These are phyloP conservation scores for Saturnia japonica DNA, from an alignment of 2,888 invertebrate genomes.

Conservation along the genomic window DNA sequence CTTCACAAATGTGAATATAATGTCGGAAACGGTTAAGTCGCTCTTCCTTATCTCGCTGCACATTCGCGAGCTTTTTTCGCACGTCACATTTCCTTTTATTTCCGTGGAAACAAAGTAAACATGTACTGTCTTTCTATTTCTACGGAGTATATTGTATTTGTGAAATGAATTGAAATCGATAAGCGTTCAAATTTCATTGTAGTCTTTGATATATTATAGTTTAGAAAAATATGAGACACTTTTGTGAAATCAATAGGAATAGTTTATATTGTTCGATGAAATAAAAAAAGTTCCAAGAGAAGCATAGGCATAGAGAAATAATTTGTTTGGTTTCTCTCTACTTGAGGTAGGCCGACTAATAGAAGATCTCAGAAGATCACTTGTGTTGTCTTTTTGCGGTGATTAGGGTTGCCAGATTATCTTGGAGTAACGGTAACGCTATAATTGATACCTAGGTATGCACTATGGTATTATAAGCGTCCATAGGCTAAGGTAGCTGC, in stretches of 20 bases:
- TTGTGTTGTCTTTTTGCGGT: too few relatives aligned
- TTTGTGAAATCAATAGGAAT: constrained; percentile 27
- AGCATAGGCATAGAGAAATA: too few relatives aligned
- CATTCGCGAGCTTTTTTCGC: constrained; percentile 55
- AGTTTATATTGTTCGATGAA: background rate
- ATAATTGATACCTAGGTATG: too few relatives aligned
- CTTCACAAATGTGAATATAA: constrained; percentile 79
- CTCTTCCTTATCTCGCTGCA: constrained; percentile 62
- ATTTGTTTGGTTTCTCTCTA: too few relatives aligned
- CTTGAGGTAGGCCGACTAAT: too few relatives aligned
- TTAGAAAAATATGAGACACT: constrained; percentile 42
- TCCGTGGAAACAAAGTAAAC: constrained; percentile 63
- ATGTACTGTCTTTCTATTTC: constrained; percentile 55
- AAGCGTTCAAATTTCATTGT: constrained; percentile 45
- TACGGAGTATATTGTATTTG: constrained; percentile 62
- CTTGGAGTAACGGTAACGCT: too few relatives aligned
- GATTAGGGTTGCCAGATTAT: too few relatives aligned
- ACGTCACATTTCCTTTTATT: constrained; percentile 50
- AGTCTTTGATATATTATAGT: constrained; percentile 43
- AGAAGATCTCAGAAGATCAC: too few relatives aligned
- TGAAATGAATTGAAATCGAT: constrained; percentile 57
- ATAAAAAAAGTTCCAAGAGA: background rate
- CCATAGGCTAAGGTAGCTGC: too few relatives aligned
- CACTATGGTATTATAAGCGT: too few relatives aligned
- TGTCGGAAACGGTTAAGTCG: constrained; percentile 73